Evolutionary conservation across 1,140 invertebrate genomes (phyloP), one percentile per base, ranked within the genome.

Genomic region (Luehdorfia chinensis): DNA sequence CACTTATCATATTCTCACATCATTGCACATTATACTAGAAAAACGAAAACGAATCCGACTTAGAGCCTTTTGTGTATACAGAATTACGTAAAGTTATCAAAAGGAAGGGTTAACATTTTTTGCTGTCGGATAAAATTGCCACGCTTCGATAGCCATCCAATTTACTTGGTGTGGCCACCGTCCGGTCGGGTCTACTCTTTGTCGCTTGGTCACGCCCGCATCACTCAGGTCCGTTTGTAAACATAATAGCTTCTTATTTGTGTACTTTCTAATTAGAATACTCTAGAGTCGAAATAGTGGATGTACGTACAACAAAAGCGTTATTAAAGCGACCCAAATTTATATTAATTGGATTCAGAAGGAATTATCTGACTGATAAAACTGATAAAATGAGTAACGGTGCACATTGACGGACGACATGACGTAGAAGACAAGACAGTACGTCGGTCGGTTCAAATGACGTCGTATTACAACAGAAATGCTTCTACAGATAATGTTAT

Each of bases 261-360:
- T 67, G 64, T 70, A 74, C 68, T 73, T 72, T 75, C 66, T 79
- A 84, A 80, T 81, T 81, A 81, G 74, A 81, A 79, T 73, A 74
- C 71, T 64, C 57, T 28, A 54, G 49, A 37, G 19, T 47, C 50
- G 51, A 55, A 59, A 63, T 58, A 59, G 58, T 6, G 6, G 19
- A 21, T 21, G 19, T 21, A 21, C 6, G 19, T 48, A 51, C 39
- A 58, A 63, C 58, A 66, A 75, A 77, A 52, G 36, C n/a, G 44
- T 28, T 48, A 55, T 58, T 46, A 61, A 46, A 28, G n/a, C 43
- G 28, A 55, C 57, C 50, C 59, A 67, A 57, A 67, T 66, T 50
- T 59, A 65, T 66, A 72, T 73, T 69, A 71, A 75, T 73, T 75
- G 60, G 58, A 62, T 68, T 59, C 6, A 21, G 19, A 21, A 21